These are phyloP conservation scores for Ochropleura plecta DNA, from an alignment of 2,888 invertebrate species.

Conservation along the genomic window DNA sequence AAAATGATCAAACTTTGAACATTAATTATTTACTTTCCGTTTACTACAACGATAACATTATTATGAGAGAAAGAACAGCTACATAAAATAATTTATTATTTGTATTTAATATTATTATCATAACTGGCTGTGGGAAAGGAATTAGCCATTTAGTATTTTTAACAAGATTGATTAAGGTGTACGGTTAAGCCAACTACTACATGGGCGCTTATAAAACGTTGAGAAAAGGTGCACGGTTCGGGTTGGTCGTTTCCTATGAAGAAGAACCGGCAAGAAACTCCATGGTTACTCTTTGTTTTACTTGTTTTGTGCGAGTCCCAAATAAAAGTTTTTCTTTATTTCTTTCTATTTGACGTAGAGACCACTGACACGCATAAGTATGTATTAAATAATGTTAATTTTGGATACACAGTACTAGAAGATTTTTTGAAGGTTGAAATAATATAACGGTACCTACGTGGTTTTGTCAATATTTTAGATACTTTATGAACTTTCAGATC, in stretches of 20 bases:
- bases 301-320: no score
- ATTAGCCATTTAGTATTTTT: neutral
- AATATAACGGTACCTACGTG: neutral
- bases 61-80: neutral
- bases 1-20: slow-evolving; percentile 10
- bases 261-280: no score
- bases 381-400: neutral
- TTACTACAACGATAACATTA: neutral
- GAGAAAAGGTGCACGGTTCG: no score
- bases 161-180: neutral
- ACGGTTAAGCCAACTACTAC: no score
- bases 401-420: neutral
- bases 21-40: neutral
- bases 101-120: neutral
- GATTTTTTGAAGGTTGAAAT: neutral
- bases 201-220: no score
- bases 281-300: no score
- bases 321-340: no score
- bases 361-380: neutral
- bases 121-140: neutral
- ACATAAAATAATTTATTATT: neutral
- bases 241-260: no score
- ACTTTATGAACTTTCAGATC: neutral
- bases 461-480: neutral
- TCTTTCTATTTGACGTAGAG: neutral